Evolutionary conservation across 2,888 invertebrate species (phyloP), one percentile per base, ranked within the genome.

Genomic region (Caenorhabditis sulstoni): DNA sequence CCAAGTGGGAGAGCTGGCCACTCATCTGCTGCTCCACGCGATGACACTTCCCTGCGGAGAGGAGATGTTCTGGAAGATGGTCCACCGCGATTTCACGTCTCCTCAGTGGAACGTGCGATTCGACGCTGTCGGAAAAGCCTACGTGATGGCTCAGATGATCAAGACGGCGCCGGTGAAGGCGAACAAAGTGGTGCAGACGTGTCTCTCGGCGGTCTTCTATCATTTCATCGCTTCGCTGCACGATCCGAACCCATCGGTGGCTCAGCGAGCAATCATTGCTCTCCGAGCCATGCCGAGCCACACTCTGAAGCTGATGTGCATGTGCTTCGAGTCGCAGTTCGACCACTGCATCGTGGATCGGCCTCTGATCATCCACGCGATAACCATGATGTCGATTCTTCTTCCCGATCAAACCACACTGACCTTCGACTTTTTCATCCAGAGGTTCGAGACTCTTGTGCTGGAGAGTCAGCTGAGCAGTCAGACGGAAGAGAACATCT

Each of bases 281-380:
- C 53, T 90, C 9, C 75, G 88, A 41, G 87, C 88, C 3, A 81
- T 90, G 75, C 87, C 89, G 4, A 81, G 81, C 0, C 67, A 80
- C 47, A 83, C 86, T 8, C 65, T 90, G 23, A 85, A 84, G 85
- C 59, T 87, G 16, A 84, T 88, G 45, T 87, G 87, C 59, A 55
- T 94, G 93, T 98, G 98, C 91, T 92, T 99, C 92, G 98, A 99
- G 92, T 95, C 95, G 0, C 98, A 99, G 92, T 99, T 99, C 92
- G 99, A 99, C 92, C 93, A 95, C 78, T 96, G 98, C 81, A 96
- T 97, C 78, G 94, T 95, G 76, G 99, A 99, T 91, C 93, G 99
- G 47, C 96, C 97, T 0, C 95, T 98, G 93, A 95, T 99, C 37
- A 93, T 99, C 47, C 96, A 97, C 91, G 95, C 96, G 1, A 93